These are phyloP conservation scores for Ceuthmochares aereus DNA, from an alignment of 2,113 vertebrate species.

Conservation along the genomic window DNA sequence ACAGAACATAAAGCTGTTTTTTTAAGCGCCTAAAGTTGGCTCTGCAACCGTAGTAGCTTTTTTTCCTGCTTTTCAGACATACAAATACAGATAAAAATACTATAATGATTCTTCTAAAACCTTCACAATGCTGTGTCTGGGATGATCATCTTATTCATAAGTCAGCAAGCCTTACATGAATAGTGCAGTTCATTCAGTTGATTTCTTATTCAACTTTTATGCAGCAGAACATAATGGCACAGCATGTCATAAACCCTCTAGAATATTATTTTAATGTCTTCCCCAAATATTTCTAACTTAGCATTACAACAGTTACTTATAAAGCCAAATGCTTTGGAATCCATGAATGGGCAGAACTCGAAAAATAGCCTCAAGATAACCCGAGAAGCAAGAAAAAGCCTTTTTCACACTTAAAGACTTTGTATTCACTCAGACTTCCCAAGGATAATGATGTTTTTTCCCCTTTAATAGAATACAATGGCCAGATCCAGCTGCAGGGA, in stretches of 20 bases:
- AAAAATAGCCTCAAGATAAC: background rate
- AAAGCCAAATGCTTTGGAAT: background rate
- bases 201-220: constrained; percentile 51
- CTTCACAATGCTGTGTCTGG: background rate
- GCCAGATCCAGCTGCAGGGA: background rate
- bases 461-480: background rate
- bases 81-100: constrained; percentile 27
- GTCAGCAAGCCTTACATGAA: constrained; percentile 4
- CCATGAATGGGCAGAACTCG: background rate
- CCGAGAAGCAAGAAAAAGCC: constrained; percentile 10
- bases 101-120: background rate
- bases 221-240: background rate
- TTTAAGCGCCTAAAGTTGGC: background rate
- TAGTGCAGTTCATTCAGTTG: constrained; percentile 32
- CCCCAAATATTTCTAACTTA: constrained; percentile 42
- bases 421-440: background rate
- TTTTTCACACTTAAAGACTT: background rate
- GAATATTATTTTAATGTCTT: constrained; percentile 34
- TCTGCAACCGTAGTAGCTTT: background rate
- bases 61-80: background rate
- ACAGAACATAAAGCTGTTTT: background rate
- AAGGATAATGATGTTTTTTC: background rate
- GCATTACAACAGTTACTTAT: background rate
- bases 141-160: constrained; percentile 26
- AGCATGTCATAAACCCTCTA: background rate